A percentile compares a stretch with the other conserved stretches of the same genome.
These are phyloP conservation scores for Strix aluco DNA, from an alignment of 2,113 vertebrate species.

Conservation along the genomic window DNA sequence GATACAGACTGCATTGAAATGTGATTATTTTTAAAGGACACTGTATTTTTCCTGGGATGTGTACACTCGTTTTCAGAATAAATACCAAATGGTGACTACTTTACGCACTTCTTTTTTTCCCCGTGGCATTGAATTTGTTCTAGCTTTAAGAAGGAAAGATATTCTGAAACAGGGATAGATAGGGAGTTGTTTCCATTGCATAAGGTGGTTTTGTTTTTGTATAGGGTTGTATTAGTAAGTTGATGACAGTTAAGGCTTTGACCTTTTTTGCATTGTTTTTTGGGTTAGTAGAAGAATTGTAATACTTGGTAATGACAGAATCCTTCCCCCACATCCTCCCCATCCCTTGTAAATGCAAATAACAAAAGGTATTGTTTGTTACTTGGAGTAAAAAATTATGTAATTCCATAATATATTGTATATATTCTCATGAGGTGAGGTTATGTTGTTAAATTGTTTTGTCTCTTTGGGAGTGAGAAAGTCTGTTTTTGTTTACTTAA, in stretches of 20 bases:
- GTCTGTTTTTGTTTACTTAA: not conserved
- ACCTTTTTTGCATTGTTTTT: not conserved
- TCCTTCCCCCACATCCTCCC: not conserved
- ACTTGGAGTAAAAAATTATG: not conserved
- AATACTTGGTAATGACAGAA: not conserved
- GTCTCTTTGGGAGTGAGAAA: not conserved
- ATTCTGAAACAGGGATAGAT: not conserved
- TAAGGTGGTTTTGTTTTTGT: not conserved
- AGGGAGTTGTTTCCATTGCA: not conserved
- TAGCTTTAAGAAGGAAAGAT: not conserved
- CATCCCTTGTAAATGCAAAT: not conserved
- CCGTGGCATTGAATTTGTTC: not conserved
- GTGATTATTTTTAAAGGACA: slow-evolving; percentile 26
- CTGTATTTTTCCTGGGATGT: not conserved
- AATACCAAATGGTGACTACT: not conserved
- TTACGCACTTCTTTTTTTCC: not conserved
- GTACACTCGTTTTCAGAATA: not conserved
- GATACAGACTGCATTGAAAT: not conserved
- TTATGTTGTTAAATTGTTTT: not conserved
- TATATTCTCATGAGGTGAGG: not conserved
- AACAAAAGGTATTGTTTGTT: not conserved
- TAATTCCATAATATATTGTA: rapidly evolving
- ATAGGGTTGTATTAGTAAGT: not conserved
- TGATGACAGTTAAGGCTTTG: not conserved
- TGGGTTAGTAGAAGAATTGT: not conserved